phyloP scores from a whole-genome alignment of 2,113 vertebrate genomes.

The Tichodroma muraria region DNA sequence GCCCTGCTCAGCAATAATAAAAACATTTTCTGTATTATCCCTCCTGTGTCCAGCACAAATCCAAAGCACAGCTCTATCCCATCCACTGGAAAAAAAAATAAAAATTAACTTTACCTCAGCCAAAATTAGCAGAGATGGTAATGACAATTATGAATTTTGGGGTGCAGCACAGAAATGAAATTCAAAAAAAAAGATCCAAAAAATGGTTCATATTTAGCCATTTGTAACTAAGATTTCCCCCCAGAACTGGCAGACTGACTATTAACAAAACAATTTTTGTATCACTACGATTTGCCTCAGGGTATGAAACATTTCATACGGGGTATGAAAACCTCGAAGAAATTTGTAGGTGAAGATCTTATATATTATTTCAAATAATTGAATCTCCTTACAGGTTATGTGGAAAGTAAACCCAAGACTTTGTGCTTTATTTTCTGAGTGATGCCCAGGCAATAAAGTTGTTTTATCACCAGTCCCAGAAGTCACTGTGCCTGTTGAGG shows the following conservation, averaged over 20 bases:
- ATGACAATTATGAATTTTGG: background rate
- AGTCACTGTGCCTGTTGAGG: background rate
- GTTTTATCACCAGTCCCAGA: background rate
- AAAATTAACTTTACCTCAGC: background rate
- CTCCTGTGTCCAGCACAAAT: background rate
- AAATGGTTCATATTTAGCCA: background rate
- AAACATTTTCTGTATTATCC: background rate
- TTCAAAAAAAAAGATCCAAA: background rate
- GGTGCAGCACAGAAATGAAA: background rate
- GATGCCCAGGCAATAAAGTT: background rate
- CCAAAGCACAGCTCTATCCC: background rate
- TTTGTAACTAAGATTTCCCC: background rate
- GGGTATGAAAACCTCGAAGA: background rate
- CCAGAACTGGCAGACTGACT: background rate
- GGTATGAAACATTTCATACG: no score
- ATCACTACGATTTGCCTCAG: background rate
- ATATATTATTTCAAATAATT: background rate
- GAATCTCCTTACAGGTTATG: background rate
- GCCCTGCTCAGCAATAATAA: background rate
- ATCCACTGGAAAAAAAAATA: background rate
- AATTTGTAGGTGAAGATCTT: background rate
- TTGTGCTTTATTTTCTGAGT: background rate
- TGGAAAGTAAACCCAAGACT: background rate
- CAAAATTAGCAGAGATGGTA: background rate
- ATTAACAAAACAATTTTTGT: background rate